Evolutionary conservation across 2,797 vertebrate genomes (phyloP).

Genomic region (Rhabdophis nuchalis): DNA sequence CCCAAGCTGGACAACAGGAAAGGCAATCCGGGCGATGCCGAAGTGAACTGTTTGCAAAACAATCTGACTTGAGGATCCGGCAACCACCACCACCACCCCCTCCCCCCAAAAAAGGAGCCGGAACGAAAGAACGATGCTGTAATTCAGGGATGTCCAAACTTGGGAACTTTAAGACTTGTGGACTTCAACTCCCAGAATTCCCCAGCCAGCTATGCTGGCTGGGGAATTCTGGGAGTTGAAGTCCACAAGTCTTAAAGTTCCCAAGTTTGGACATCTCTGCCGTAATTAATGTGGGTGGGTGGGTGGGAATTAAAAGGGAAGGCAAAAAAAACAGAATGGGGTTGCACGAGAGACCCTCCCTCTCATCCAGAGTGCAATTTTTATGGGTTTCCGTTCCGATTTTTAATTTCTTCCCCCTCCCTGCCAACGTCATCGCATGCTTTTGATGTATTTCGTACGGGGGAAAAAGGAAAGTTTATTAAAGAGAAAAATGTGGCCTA

Average conservation of each 20-base stretch:
- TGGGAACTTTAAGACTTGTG: too few relatives aligned
- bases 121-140: too few relatives aligned
- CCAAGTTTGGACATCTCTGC: too few relatives aligned
- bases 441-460: slow-evolving; percentile 93
- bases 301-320: too few relatives aligned
- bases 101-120: not conserved
- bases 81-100: too few relatives aligned
- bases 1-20: slow-evolving; percentile 90
- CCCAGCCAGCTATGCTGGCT: too few relatives aligned
- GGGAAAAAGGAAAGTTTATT: slow-evolving; percentile 57
- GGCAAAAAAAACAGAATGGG: too few relatives aligned
- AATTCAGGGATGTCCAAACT: too few relatives aligned
- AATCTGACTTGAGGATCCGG: slow-evolving; percentile 82
- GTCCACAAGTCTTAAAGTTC: too few relatives aligned
- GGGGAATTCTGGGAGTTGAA: too few relatives aligned
- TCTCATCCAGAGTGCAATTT: slow-evolving; percentile 65
- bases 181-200: too few relatives aligned
- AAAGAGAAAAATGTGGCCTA: slow-evolving; percentile 58
- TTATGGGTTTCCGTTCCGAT: slow-evolving; percentile 45
- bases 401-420: not conserved
- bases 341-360: not conserved
- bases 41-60: slow-evolving; percentile 94
- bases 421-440: slow-evolving; percentile 82
- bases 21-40: slow-evolving; percentile 82
- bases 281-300: too few relatives aligned